Conservation (phyloP, 2,888 invertebrate genomes). For the Syritta pipiens region DNA sequence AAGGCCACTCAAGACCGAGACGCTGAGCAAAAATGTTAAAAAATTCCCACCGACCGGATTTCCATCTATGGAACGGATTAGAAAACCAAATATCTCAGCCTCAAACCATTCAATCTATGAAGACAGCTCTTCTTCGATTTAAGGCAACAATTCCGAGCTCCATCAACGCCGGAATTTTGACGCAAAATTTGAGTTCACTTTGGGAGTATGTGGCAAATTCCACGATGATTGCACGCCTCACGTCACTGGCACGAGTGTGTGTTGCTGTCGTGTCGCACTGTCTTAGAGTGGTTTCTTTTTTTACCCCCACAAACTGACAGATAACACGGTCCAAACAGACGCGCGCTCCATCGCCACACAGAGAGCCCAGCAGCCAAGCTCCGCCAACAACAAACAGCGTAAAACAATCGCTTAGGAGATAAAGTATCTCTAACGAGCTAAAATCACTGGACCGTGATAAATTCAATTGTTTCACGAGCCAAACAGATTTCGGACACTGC, state of each 20-base stretch:
- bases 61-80: too few species aligned
- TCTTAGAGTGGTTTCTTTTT: conserved; percentile 40
- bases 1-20: too few species aligned
- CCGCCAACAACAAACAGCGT: conserved; percentile 41
- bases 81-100: too few species aligned
- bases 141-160: too few species aligned
- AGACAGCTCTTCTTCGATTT: too few species aligned
- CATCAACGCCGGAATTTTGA: too few species aligned
- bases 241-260: conserved; percentile 56
- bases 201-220: too few species aligned
- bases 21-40: too few species aligned
- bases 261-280: conserved; percentile 28
- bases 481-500: conserved; percentile 54
- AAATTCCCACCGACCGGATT: too few species aligned
- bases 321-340: conserved; percentile 16
- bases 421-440: conserved; percentile 65
- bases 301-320: conserved; percentile 9
- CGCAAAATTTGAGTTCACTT: too few species aligned
- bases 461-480: conserved; percentile 62
- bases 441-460: conserved; percentile 66
- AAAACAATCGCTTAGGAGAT: conserved; percentile 66
- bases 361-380: conserved; percentile 14
- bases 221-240: conserved; percentile 47
- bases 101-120: too few species aligned
- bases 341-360: not conserved